Evolutionary conservation across 2,888 invertebrate species (phyloP).

Genomic region (Leistus spinibarbis): DNA sequence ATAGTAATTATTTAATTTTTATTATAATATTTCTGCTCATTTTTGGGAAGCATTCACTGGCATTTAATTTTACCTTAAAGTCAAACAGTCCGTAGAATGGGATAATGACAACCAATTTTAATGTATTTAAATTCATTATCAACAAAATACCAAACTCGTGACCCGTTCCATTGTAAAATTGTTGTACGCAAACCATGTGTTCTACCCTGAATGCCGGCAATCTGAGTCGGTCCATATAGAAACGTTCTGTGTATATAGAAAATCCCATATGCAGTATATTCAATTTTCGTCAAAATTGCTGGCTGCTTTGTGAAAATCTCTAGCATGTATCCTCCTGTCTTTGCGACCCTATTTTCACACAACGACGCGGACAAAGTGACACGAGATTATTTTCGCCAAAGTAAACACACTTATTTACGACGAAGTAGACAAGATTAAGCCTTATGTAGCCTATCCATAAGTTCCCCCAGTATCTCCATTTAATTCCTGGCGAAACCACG

Average conservation of each 20-base stretch:
- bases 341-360: slow-evolving; percentile 10
- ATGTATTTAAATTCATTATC: too few relatives aligned
- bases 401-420: slow-evolving; percentile 37
- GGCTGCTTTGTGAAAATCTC: neutral
- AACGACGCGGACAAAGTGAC: slow-evolving; percentile 19
- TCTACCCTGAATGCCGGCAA: neutral
- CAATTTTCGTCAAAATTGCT: neutral
- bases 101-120: too few relatives aligned
- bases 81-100: too few relatives aligned
- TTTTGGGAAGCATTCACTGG: too few relatives aligned
- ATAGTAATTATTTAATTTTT: too few relatives aligned
- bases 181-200: neutral
- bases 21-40: too few relatives aligned
- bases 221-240: neutral
- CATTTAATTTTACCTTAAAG: too few relatives aligned
- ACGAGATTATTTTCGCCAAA: slow-evolving; percentile 34
- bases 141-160: neutral
- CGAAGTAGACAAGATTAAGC: slow-evolving; percentile 36
- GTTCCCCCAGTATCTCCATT: slow-evolving; percentile 5
- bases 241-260: neutral
- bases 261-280: neutral
- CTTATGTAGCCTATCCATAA: slow-evolving; percentile 31
- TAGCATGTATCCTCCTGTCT: neutral
- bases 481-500: slow-evolving; percentile 5
- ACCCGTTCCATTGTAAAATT: neutral